These are phyloP conservation scores for Tribolium freemani DNA, from an alignment of 2,888 invertebrate genomes.

Conservation along the genomic window DNA sequence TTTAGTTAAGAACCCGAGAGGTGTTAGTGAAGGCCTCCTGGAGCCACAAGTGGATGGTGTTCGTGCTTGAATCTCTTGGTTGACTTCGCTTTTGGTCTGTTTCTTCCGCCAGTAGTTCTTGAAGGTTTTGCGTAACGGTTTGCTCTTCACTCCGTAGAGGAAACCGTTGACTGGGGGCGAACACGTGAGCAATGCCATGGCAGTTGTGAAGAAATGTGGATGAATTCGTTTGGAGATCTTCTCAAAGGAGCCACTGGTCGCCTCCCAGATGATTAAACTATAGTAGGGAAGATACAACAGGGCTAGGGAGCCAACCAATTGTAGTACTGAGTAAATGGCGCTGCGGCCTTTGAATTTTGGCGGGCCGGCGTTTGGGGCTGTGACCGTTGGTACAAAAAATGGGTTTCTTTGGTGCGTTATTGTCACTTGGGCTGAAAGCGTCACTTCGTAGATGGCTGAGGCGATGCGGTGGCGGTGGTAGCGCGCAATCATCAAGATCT, in stretches of 20 bases:
- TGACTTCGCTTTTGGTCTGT: conserved; percentile 83
- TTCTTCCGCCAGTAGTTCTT: conserved; percentile 84
- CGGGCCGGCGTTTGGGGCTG: conserved; percentile 70
- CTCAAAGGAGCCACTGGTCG: conserved; percentile 63
- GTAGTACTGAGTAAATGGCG: conserved; percentile 78
- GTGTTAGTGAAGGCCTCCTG: conserved; percentile 76
- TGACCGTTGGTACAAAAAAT: conserved; percentile 79
- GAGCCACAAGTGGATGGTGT: conserved; percentile 85
- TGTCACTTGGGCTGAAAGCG: conserved; percentile 86
- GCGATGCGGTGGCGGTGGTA: conserved; percentile 88
- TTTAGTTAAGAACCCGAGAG: conserved; percentile 70
- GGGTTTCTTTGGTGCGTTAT: conserved; percentile 87
- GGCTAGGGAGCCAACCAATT: conserved; percentile 80
- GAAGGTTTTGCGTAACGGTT: conserved; percentile 79
- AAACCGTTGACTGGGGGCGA: conserved; percentile 84
- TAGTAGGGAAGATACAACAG: conserved; percentile 84
- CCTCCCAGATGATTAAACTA: conserved; percentile 79
- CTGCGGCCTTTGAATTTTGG: conserved; percentile 71
- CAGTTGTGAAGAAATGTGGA: conserved; percentile 72
- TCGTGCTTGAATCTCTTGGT: conserved; percentile 84
- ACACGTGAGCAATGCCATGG: conserved; percentile 75
- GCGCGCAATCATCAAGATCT: conserved; percentile 76
- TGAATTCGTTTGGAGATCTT: conserved; percentile 57
- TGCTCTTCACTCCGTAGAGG: conserved; percentile 83
- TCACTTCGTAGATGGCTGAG: conserved; percentile 88